Evolutionary conservation across 1,140 invertebrate genomes (phyloP), one percentile per base, ranked within the genome.

Genomic region (Zophobas morio): DNA sequence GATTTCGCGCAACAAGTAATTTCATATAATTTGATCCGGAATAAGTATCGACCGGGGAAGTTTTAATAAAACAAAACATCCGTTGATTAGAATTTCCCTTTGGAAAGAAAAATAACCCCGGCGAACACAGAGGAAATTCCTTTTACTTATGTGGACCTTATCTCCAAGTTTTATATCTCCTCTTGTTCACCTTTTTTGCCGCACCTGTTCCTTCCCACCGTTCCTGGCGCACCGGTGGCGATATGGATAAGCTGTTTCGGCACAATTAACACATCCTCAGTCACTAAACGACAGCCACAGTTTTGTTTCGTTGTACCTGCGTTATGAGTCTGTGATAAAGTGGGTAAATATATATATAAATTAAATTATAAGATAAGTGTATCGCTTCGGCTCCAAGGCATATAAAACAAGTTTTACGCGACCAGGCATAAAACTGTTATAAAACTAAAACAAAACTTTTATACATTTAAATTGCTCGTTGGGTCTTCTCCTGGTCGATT

Each of bases 161-260:
- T 66, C 60, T 66, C 60, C 8, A n/a, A 60, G 56, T 60, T 60
- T 60, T 60, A 60, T 60, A 39, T 20, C 60, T 66, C 33, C 37
- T 33, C 39, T 54, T 66, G 56, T 60, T 66, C 60, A 42, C 60
- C 60, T 66, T 66, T n/a, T 20, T 66, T 66, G 37, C 60, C 20
- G n/a, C 60, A 66, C 39, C 60, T 66, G 60, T 66, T 5, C 39
- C 20, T 66, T 66, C 60, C 42, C 60, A 66, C n/a, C 39, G 6
- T 5, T 66, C 33, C 39, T 66, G n/a, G 20, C 32, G 40, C n/a
- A 42, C 39, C 42, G 40, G 37, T 33, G 42, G 33, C n/a, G 42
- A 66, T 66, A 53, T 40, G 60, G 51, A 63, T 51, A 54, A 34
- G 75, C 63, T 36, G 60, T 66, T 66, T 66, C 20, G 60, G 33